Evolutionary conservation across 1,140 invertebrate genomes (phyloP), one percentile per base, ranked within the genome.

Genomic region (Drosophila micromelanica): DNA sequence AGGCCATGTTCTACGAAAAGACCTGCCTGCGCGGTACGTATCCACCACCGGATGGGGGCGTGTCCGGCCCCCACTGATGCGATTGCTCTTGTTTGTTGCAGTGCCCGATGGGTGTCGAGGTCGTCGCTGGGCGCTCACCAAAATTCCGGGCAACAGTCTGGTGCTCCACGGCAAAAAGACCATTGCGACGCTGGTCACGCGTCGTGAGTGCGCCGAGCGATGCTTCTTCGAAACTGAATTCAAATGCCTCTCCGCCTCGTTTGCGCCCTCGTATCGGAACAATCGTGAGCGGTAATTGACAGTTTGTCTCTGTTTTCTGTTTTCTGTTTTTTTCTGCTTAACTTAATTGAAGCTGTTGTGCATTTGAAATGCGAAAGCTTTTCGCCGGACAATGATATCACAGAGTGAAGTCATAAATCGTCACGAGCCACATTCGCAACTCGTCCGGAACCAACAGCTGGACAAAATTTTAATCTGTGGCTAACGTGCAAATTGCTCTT

Each of bases 1-100:
- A 93, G 76, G 91, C 92, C n/a, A 90, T 92, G 32, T 93, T 93
- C 92, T 93, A 93, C 74, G 80, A 92, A 23, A 93, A 93, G 84
- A 91, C 76, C 30, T 93, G 93, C 54, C 69, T 93, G 17, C 80
- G 84, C 12, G 90, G 92, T 93, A 35, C 42, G 84, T 68, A 46
- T 43, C 8, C 9, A 37, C 8, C 9, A 37, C 27, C 51, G 78
- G 62, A 69, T 23, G 45, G 49, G 56, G 80, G 70, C 63, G 30
- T 40, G 1, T 0, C 17, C n/a, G 42, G 62, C 65, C 73, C 46
- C 78, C 49, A 8, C 8, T 60, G 73, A 51, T 27, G 27, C 38
- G 13, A 5, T 11, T 37, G 23, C 37, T 35, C 17, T 45, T 23
- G 3, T 61, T 62, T 49, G 7, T 80, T 80, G 42, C 71, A 92